Evolutionary conservation across 1,140 invertebrate species (phyloP).

Genomic region (Anoplophora glabripennis): DNA sequence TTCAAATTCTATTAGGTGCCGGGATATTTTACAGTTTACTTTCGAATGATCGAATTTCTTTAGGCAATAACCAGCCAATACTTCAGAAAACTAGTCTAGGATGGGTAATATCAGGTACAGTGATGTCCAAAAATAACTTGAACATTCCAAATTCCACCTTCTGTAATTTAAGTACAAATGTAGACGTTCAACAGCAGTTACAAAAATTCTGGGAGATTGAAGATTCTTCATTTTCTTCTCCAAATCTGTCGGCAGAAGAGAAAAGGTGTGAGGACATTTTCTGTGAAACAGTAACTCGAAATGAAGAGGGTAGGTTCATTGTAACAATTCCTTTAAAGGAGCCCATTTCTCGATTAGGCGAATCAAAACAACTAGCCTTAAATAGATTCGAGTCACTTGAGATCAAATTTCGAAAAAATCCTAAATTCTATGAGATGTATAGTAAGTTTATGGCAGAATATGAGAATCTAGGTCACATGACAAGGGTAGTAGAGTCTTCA

Average conservation of each 20-base stretch:
- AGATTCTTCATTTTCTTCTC: conserved; percentile 3
- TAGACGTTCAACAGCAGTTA: not conserved
- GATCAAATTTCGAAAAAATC: not conserved
- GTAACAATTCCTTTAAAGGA: conserved; percentile 20
- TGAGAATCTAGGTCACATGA: conserved; percentile 6
- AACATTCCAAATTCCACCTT: not conserved
- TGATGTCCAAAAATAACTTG: too few relatives aligned
- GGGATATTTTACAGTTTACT: conserved; percentile 9
- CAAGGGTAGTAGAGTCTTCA: not conserved
- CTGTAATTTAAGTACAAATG: not conserved
- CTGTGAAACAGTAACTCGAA: conserved; percentile 11
- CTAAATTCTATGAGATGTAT: not conserved
- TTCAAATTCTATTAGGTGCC: conserved; percentile 14
- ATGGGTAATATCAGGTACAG: conserved; percentile 11
- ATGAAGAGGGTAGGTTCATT: conserved; percentile 3
- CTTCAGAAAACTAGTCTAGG: conserved; percentile 18
- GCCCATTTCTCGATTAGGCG: not conserved
- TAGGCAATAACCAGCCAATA: conserved; percentile 5
- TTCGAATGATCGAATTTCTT: not conserved
- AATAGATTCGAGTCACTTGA: not conserved
- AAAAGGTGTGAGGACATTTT: conserved; percentile 9
- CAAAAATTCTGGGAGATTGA: conserved; percentile 23
- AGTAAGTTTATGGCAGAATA: conserved; percentile 12
- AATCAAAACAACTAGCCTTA: conserved; percentile 2
- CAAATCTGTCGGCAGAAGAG: conserved; percentile 3